These are phyloP conservation scores for Mastigias papua DNA, from an alignment of 30 jellyfish, hydroid and myxozoan genomes.

Conservation along the genomic window DNA sequence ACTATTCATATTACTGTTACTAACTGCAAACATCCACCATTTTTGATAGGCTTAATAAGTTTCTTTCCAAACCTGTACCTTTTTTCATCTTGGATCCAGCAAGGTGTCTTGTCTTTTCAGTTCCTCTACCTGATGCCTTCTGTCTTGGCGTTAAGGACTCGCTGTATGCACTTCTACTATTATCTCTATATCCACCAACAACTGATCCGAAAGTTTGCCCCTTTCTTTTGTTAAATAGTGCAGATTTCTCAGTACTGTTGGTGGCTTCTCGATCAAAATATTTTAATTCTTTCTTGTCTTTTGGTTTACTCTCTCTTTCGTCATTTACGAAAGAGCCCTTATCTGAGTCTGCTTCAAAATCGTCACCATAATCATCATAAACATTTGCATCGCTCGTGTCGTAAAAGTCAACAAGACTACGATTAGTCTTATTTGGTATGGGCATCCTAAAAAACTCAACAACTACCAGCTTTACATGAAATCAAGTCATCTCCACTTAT, in stretches of 20 bases:
- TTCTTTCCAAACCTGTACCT: not conserved
- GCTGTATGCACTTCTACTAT: not conserved
- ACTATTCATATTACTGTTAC: not conserved
- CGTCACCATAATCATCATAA: conserved; percentile 65
- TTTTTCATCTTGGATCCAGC: conserved; percentile 15
- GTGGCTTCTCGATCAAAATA: not conserved
- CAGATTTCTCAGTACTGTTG: conserved; percentile 5
- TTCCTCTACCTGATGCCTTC: conserved; percentile 9
- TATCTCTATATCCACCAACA: not conserved
- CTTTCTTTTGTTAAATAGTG: not conserved
- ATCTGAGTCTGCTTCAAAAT: conserved; percentile 71
- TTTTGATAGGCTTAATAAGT: not conserved
- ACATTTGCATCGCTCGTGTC: conserved; percentile 21
- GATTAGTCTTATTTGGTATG: conserved; percentile 16
- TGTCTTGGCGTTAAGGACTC: conserved; percentile 14
- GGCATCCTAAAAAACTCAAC: conserved; percentile 57
- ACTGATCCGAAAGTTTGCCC: conserved; percentile 19
- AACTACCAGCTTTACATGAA: not conserved
- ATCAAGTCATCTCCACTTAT: too few species aligned
- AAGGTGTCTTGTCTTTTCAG: conserved; percentile 2
- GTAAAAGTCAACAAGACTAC: conserved; percentile 19
- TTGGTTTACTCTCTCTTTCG: not conserved
- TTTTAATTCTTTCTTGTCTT: not conserved
- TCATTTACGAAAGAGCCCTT: conserved; percentile 1
- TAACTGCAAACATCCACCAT: not conserved